A percentile compares a stretch with the other conserved stretches of the same genome.
Evolutionary conservation across 2,888 invertebrate genomes (phyloP).

Genomic region (Drosophila nr. perissopoda): DNA sequence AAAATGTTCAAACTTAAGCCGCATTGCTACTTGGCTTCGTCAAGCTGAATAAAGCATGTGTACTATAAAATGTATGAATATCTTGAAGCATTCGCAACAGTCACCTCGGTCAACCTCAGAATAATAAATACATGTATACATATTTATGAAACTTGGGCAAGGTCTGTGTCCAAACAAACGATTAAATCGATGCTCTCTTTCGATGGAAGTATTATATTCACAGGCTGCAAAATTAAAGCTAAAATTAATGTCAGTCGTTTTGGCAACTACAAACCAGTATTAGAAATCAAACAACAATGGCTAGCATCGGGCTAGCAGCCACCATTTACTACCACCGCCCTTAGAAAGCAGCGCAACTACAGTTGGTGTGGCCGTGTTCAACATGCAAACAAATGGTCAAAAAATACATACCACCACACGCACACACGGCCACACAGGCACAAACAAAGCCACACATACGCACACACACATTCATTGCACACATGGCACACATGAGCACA

Average conservation of each 20-base stretch:
- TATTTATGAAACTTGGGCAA: constrained; percentile 36
- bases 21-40: constrained; percentile 4
- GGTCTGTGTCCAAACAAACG: constrained; percentile 4
- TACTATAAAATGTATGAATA: constrained; percentile 3
- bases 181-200: neutral
- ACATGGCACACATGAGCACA: constrained; percentile 41
- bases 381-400: constrained; percentile 76
- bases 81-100: constrained; percentile 18
- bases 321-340: constrained; percentile 15
- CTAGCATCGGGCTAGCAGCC: constrained; percentile 13
- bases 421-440: constrained; percentile 20
- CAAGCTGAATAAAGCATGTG: constrained; percentile 1
- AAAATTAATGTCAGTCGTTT: constrained; percentile 56
- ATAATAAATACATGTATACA: constrained; percentile 48
- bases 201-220: neutral
- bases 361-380: constrained; percentile 69
- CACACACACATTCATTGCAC: constrained; percentile 27
- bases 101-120: constrained; percentile 42
- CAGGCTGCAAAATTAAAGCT: constrained; percentile 37
- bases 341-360: constrained; percentile 7
- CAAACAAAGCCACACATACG: constrained; percentile 3
- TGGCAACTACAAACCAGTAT: constrained; percentile 58
- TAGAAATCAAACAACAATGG: constrained; percentile 76
- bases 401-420: constrained; percentile 53
- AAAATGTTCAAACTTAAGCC: neutral